phyloP scores from a whole-genome alignment of 2,113 vertebrate species.

The Axis porcinus region DNA sequence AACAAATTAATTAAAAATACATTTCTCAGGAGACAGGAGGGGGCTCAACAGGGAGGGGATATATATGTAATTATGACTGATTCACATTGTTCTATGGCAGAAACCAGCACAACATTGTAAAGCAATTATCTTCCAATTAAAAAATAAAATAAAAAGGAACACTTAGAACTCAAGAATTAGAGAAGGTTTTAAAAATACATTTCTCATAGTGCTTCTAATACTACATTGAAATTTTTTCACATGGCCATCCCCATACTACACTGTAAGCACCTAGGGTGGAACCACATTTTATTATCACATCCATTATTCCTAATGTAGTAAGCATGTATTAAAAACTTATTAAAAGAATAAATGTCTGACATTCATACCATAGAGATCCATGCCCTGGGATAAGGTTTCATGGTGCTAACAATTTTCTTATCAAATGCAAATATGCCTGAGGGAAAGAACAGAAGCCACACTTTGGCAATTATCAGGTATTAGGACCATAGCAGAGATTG shows the following conservation, averaged over 20 bases:
- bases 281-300: not conserved
- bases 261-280: not conserved
- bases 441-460: not conserved
- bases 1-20: not conserved
- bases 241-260: not conserved
- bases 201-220: not conserved
- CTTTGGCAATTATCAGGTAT: conserved; percentile 14
- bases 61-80: not conserved
- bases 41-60: not conserved
- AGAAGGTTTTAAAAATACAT: not conserved
- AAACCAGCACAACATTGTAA: not conserved
- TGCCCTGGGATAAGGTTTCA: not conserved
- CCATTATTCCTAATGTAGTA: not conserved
- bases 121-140: not conserved
- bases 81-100: not conserved
- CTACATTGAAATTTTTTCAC: not conserved
- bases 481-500: not conserved
- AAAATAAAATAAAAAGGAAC: not conserved
- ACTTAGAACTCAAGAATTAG: not conserved
- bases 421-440: conserved; percentile 17
- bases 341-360: conserved; percentile 33
- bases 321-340: not conserved
- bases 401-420: not conserved
- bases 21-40: not conserved
- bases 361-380: not conserved